A percentile compares a stretch with the other conserved stretches of the same genome.
These are phyloP conservation scores for Phoenicopterus ruber DNA, from an alignment of 2,113 vertebrate genomes.

Conservation along the genomic window DNA sequence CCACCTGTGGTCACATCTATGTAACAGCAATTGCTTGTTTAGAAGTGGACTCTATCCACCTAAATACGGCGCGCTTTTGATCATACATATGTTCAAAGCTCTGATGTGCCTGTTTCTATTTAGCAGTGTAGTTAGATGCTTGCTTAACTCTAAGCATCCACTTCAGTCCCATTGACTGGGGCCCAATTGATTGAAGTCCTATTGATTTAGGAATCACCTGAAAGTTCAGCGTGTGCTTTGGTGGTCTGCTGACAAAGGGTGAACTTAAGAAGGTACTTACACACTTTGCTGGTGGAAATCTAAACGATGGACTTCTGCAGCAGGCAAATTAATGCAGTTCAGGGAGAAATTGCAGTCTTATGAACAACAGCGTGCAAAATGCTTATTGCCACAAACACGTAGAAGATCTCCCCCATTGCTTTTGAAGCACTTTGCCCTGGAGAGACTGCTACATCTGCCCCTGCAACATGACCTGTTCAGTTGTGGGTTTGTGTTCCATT, in stretches of 20 bases:
- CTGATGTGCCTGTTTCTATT: neutral
- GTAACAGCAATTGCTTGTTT: neutral
- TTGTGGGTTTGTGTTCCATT: neutral
- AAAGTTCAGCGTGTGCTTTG: neutral
- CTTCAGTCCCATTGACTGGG: neutral
- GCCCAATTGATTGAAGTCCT: neutral
- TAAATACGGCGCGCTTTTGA: neutral
- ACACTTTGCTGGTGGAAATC: neutral
- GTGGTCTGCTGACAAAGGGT: neutral
- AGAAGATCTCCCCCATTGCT: neutral
- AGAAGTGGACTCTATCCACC: neutral
- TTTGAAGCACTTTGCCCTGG: neutral
- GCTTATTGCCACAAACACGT: neutral
- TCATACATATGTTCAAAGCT: rapidly evolving
- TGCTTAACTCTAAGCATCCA: neutral
- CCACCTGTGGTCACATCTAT: neutral
- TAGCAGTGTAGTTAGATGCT: too few species aligned
- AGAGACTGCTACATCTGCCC: neutral
- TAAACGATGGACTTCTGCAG: neutral
- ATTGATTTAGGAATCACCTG: neutral
- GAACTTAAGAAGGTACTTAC: neutral
- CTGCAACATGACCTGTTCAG: neutral
- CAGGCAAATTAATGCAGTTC: neutral
- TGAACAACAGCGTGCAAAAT: neutral
- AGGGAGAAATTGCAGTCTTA: neutral